Percentiles rank a stretch among this genome's conserved stretches.
Evolutionary conservation across 2,797 vertebrate species (phyloP).

Genomic region (Spondyliosoma cantharus): DNA sequence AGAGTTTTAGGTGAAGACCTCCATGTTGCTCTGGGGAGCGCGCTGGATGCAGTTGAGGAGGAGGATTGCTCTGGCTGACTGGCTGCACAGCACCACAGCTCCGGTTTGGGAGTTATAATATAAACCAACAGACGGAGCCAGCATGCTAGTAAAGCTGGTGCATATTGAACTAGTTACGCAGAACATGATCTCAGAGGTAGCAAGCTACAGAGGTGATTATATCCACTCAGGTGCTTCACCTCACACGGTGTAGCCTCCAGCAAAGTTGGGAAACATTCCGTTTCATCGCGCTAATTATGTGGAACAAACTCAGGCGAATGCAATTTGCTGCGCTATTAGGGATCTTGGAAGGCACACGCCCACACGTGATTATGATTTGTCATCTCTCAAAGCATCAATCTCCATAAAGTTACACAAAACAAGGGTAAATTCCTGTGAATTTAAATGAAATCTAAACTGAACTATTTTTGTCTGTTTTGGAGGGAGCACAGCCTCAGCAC

Average conservation of each 20-base stretch:
- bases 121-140: conserved; percentile 51
- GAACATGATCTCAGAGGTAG: conserved; percentile 73
- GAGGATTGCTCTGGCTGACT: conserved; percentile 56
- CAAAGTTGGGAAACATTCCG: conserved; percentile 47
- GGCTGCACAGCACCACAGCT: conserved; percentile 43
- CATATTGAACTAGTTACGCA: conserved; percentile 71
- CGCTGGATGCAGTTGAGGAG: conserved; percentile 52
- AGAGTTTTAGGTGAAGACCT: conserved; percentile 67
- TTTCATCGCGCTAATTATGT: conserved; percentile 63
- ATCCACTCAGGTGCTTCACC: conserved; percentile 66
- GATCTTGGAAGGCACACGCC: conserved; percentile 50
- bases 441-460: conserved; percentile 35
- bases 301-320: conserved; percentile 65
- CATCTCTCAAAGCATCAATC: conserved; percentile 40
- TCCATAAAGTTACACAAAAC: conserved; percentile 42
- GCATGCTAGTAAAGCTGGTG: conserved; percentile 68
- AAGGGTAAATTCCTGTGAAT: conserved; percentile 30
- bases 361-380: conserved; percentile 62
- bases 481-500: conserved; percentile 46
- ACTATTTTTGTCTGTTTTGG: conserved; percentile 32
- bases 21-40: conserved; percentile 48
- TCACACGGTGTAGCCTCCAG: conserved; percentile 64
- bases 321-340: conserved; percentile 65
- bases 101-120: conserved; percentile 57
- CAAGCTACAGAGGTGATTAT: conserved; percentile 60